Conservation (phyloP, 2,113 vertebrate species). For the Nycticorax nycticorax region DNA sequence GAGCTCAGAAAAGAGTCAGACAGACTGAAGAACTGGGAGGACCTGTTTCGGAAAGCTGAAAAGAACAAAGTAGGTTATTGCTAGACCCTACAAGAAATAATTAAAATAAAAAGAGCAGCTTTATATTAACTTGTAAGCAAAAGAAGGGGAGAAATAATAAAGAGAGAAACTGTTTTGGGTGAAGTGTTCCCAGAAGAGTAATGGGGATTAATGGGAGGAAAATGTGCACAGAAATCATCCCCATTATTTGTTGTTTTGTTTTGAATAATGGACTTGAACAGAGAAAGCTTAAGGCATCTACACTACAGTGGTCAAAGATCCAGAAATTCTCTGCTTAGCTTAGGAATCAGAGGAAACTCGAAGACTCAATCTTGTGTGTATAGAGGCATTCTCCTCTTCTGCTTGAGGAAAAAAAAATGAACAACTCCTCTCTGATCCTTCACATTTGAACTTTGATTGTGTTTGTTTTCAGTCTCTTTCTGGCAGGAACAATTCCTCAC, state of each 20-base stretch:
- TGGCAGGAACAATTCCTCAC: not conserved
- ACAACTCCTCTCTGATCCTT: not conserved
- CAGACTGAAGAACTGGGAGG: not conserved
- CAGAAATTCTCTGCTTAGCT: not conserved
- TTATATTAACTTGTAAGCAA: not conserved
- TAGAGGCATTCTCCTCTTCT: not conserved
- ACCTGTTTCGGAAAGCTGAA: not conserved
- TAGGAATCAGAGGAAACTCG: not conserved
- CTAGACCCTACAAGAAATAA: not conserved
- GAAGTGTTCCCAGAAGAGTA: not conserved
- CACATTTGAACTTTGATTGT: not conserved
- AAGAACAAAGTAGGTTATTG: not conserved
- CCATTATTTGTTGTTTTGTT: not conserved
- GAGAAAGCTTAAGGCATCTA: not conserved
- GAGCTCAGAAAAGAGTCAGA: not conserved
- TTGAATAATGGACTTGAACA: not conserved
- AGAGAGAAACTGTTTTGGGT: not conserved
- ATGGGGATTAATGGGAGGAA: not conserved
- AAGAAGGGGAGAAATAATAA: not conserved
- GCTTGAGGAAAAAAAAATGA: not conserved
- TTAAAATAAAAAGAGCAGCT: not conserved
- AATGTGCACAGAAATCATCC: not conserved
- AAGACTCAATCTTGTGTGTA: not conserved
- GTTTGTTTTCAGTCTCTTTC: not conserved
- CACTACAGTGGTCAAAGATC: not conserved